Percentiles rank a stretch among this genome's conserved stretches.
Conservation (phyloP, 2,797 vertebrate species). For the Syncerus caffer region DNA sequence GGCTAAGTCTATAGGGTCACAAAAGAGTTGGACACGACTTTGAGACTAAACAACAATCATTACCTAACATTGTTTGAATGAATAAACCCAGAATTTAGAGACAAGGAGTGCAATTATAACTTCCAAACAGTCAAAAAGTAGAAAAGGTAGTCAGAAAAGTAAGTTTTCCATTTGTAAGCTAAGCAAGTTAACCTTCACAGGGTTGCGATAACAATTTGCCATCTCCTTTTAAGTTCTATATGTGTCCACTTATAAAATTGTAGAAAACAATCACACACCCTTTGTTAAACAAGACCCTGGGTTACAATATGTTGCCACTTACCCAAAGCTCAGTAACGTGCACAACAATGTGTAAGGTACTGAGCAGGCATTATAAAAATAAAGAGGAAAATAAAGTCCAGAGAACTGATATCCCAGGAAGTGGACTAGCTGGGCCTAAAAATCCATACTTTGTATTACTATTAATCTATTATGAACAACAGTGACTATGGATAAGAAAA, state of each 20-base stretch:
- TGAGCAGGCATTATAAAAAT: neutral
- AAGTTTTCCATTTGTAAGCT: neutral
- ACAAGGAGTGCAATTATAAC: neutral
- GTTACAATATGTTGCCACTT: neutral
- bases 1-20: neutral
- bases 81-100: neutral
- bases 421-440: neutral
- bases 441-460: neutral
- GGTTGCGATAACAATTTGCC: neutral
- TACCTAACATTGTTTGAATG: neutral
- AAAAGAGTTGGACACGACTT: neutral
- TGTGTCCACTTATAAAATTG: neutral
- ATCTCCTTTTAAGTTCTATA: neutral
- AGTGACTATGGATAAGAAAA: neutral
- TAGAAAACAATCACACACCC: neutral
- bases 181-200: neutral
- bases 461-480: neutral
- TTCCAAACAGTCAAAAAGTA: neutral
- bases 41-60: neutral
- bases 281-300: neutral
- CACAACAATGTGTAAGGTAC: neutral
- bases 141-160: neutral
- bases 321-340: neutral
- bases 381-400: neutral
- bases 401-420: neutral